A percentile compares a stretch with the other conserved stretches of the same genome.
Evolutionary conservation across 2,113 vertebrate species (phyloP).

Genomic region (Steatornis caripensis): DNA sequence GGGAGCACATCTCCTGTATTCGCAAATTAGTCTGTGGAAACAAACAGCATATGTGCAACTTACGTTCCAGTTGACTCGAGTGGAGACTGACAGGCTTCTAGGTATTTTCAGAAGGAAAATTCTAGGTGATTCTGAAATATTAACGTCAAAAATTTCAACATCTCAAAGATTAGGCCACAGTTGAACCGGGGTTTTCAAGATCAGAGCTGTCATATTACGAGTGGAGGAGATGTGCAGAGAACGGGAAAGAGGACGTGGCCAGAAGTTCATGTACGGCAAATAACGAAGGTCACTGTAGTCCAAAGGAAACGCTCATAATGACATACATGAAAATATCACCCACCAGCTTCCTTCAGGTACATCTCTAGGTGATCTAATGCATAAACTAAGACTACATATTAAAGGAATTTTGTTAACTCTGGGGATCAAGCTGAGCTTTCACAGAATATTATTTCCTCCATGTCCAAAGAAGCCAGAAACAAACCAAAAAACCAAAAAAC

Average conservation of each 20-base stretch:
- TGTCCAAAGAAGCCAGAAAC: neutral
- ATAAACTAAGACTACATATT: neutral
- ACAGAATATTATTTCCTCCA: neutral
- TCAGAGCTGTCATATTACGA: neutral
- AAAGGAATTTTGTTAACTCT: neutral
- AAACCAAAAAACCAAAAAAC: neutral
- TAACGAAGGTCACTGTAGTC: neutral
- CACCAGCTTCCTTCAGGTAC: neutral
- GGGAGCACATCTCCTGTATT: neutral
- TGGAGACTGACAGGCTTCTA: neutral
- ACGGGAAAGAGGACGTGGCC: neutral
- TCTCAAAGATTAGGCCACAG: neutral
- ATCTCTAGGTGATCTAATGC: neutral
- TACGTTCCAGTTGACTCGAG: neutral
- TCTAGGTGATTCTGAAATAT: neutral
- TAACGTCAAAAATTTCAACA: neutral
- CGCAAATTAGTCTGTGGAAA: neutral
- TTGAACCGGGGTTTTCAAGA: neutral
- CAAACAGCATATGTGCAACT: neutral
- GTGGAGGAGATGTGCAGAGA: neutral
- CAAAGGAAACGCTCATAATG: neutral
- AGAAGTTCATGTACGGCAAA: neutral
- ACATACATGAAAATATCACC: neutral
- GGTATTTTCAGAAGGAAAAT: neutral
- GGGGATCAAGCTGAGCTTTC: neutral